Percentiles rank a stretch among this genome's conserved stretches.
phyloP scores from a whole-genome alignment of 2,888 invertebrate genomes.

The Euphydryas editha region DNA sequence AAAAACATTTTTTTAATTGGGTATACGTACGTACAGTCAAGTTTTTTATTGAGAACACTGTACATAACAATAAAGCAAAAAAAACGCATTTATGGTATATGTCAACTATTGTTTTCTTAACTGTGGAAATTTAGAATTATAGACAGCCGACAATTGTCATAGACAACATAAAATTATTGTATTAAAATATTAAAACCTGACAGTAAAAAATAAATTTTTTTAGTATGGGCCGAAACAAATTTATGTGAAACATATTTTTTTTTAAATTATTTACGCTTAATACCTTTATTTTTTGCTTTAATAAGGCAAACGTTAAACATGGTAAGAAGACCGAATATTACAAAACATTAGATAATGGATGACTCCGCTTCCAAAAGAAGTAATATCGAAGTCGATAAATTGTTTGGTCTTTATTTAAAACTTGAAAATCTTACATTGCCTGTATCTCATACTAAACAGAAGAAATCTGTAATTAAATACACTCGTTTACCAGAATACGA shows the following conservation, averaged over 20 bases:
- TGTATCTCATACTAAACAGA: conserved; percentile 51
- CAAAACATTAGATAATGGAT: conserved; percentile 62
- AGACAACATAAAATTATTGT: conserved; percentile 7
- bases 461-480: conserved; percentile 66
- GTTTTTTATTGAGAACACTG: too few species aligned
- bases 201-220: conserved; percentile 16
- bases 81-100: too few species aligned
- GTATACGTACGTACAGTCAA: too few species aligned
- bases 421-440: conserved; percentile 55
- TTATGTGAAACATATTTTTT: conserved; percentile 20
- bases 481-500: conserved; percentile 72
- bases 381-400: conserved; percentile 55
- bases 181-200: conserved; percentile 11
- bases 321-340: conserved; percentile 17
- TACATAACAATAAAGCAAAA: too few species aligned
- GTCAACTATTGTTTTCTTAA: too few species aligned
- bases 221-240: conserved; percentile 21
- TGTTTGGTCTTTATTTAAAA: conserved; percentile 58
- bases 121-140: neutral
- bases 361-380: conserved; percentile 64
- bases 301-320: conserved; percentile 20
- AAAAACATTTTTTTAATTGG: too few species aligned
- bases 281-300: conserved; percentile 8
- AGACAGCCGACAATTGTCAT: neutral
- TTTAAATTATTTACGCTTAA: neutral